These are phyloP conservation scores for Prinia subflava DNA, from an alignment of 2,113 vertebrate genomes.

Conservation along the genomic window DNA sequence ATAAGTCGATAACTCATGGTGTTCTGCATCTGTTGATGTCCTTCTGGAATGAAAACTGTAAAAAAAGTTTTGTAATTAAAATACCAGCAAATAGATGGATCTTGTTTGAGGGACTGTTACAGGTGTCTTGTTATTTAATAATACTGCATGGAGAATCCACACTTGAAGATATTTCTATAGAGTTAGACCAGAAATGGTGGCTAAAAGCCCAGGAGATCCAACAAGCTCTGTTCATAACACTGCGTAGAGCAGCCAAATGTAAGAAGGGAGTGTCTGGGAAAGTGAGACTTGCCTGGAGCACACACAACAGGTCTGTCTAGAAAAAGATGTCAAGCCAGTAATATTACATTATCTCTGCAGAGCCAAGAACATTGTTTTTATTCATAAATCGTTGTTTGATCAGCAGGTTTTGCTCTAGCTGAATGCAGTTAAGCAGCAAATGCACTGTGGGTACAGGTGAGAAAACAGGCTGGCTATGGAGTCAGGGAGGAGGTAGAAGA, in stretches of 20 bases:
- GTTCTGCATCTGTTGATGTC: not conserved
- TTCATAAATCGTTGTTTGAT: not conserved
- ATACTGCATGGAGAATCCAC: not conserved
- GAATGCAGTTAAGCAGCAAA: not conserved
- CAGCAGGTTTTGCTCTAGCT: not conserved
- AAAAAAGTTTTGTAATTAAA: not conserved
- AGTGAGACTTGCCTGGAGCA: slow-evolving; percentile 41
- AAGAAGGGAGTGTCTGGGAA: slow-evolving; percentile 68
- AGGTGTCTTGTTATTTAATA: not conserved
- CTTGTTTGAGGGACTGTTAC: not conserved
- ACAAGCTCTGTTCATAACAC: not conserved
- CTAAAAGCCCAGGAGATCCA: not conserved
- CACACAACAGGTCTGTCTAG: slow-evolving; percentile 64
- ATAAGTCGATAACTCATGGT: not conserved
- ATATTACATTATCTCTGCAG: slow-evolving; percentile 17
- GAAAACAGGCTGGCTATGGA: not conserved
- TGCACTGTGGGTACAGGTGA: not conserved
- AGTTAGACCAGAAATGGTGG: not conserved
- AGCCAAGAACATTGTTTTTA: not conserved
- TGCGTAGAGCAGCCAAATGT: slow-evolving; percentile 1
- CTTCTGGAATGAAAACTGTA: not conserved
- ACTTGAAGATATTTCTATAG: not conserved
- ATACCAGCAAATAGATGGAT: not conserved
- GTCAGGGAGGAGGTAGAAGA: not conserved
- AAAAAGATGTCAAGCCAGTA: slow-evolving; percentile 69